Conservation (phyloP, 2,113 vertebrate genomes). For the Aptenodytes patagonicus region DNA sequence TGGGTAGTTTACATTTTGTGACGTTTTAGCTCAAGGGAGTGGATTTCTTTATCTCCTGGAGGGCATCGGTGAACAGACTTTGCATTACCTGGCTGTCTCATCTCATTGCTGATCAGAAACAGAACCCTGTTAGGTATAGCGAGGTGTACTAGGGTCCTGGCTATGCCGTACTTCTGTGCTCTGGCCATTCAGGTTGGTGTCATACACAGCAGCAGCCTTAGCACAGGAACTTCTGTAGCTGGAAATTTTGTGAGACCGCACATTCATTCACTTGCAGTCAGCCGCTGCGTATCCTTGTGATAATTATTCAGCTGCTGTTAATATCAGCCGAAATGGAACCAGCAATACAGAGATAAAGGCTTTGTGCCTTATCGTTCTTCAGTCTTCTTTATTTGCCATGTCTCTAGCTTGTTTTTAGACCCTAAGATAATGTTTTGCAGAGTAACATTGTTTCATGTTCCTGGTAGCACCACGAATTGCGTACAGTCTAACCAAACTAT, state of each 20-base stretch:
- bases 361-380: background rate
- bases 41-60: background rate
- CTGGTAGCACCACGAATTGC: background rate
- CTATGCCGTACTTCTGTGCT: background rate
- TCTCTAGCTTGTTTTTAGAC: background rate
- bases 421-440: background rate
- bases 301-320: slow-evolving; percentile 28
- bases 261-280: background rate
- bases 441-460: background rate
- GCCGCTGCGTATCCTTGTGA: background rate
- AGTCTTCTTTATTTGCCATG: background rate
- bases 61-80: background rate
- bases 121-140: background rate
- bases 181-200: background rate
- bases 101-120: background rate
- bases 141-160: background rate
- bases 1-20: background rate
- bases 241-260: background rate
- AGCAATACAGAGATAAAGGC: background rate
- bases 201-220: background rate
- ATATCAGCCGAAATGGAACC: background rate
- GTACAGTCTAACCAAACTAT: background rate
- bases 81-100: background rate
- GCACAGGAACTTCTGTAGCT: background rate
- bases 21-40: background rate